Evolutionary conservation across 2,888 invertebrate genomes (phyloP).

Genomic region (Nowickia ferox): DNA sequence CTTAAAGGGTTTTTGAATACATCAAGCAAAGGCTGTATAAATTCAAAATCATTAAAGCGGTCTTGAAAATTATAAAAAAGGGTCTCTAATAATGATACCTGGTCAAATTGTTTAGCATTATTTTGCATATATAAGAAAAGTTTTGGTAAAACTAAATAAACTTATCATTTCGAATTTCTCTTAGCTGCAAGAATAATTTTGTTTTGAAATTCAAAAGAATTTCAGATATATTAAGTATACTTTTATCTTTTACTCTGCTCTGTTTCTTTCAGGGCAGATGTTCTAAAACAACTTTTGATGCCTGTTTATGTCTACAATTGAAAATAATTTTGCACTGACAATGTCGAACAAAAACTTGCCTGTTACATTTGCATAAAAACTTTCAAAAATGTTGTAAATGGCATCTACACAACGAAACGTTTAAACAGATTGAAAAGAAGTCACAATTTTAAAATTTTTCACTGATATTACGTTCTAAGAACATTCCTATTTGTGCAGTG

Average conservation of each 20-base stretch:
- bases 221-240: no score
- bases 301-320: neutral
- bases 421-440: no score
- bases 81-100: neutral
- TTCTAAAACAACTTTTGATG: neutral
- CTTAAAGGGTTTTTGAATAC: neutral
- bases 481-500: no score
- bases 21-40: conserved; percentile 1
- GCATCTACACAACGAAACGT: neutral
- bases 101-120: neutral
- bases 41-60: conserved; percentile 2
- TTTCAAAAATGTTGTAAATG: conserved; percentile 9
- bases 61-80: neutral
- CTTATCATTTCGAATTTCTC: no score
- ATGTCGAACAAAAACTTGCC: conserved; percentile 12
- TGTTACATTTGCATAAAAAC: conserved; percentile 8
- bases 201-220: neutral
- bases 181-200: conserved; percentile 1
- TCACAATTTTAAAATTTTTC: no score
- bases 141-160: no score
- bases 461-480: no score
- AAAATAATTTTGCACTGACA: neutral
- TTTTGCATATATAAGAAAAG: neutral
- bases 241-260: neutral
- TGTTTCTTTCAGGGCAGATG: neutral